Conservation (phyloP, 2,797 vertebrate genomes). For the Lateolabrax maculatus region DNA sequence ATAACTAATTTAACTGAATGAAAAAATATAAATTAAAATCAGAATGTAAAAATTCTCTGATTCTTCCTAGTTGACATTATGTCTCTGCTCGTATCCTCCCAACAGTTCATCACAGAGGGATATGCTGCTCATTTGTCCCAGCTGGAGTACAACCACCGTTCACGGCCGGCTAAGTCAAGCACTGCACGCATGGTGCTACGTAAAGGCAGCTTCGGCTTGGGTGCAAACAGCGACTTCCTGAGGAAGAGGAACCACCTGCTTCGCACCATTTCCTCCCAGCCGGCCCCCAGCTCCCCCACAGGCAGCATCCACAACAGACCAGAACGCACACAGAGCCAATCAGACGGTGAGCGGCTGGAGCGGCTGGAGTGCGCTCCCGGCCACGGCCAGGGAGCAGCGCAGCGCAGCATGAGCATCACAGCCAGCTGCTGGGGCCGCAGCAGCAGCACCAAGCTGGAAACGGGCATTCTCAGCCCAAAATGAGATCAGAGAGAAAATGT, state of each 20-base stretch:
- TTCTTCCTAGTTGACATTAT: not conserved
- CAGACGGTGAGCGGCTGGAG: constrained; percentile 88
- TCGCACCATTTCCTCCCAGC: constrained; percentile 97
- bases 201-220: constrained; percentile 97
- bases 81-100: constrained; percentile 74
- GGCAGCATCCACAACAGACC: constrained; percentile 76
- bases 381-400: constrained; percentile 74
- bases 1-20: not conserved
- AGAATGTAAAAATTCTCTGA: not conserved
- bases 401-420: constrained; percentile 95
- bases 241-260: constrained; percentile 97
- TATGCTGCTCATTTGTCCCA: constrained; percentile 94
- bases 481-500: constrained; percentile 55
- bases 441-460: constrained; percentile 87
- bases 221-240: constrained; percentile 93
- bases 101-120: constrained; percentile 90
- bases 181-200: constrained; percentile 95
- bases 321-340: constrained; percentile 93
- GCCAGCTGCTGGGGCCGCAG: constrained; percentile 95
- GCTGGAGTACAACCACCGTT: constrained; percentile 96
- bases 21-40: too few species aligned
- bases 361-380: constrained; percentile 82
- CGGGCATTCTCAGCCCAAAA: constrained; percentile 88
- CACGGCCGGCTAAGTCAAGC: constrained; percentile 94
- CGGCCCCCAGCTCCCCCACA: constrained; percentile 78